phyloP scores from a whole-genome alignment of 2,797 vertebrate genomes.

The Melanotaenia maccullochi region DNA sequence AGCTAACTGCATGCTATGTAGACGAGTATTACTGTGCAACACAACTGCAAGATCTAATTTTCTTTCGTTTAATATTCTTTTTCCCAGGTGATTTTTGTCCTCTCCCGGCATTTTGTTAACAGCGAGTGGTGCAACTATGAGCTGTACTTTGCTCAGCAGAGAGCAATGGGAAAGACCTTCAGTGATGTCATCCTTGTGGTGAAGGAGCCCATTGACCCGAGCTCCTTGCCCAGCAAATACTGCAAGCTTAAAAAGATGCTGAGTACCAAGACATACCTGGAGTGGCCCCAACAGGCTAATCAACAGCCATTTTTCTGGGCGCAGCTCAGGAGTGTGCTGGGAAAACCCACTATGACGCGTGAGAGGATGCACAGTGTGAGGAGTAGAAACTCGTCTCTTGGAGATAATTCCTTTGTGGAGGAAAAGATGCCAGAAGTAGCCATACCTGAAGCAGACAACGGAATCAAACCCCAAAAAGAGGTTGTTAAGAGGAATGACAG shows the following conservation, averaged over 20 bases:
- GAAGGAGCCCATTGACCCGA: conserved; percentile 84
- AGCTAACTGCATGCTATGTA: background rate
- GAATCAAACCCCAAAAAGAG: conserved; percentile 15
- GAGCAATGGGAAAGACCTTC: conserved; percentile 84
- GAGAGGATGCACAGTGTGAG: conserved; percentile 34
- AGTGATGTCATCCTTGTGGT: conserved; percentile 87
- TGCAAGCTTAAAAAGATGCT: conserved; percentile 88
- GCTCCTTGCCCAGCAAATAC: conserved; percentile 86
- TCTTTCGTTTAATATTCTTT: background rate
- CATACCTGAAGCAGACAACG: background rate
- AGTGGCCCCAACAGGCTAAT: conserved; percentile 85
- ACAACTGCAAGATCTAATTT: background rate
- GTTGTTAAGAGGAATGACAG: background rate
- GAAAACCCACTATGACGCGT: conserved; percentile 63
- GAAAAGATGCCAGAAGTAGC: conserved; percentile 2
- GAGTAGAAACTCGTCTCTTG: conserved; percentile 54
- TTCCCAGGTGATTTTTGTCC: conserved; percentile 84
- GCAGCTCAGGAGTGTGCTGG: conserved; percentile 84
- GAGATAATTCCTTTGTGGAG: conserved; percentile 29
- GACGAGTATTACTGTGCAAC: background rate
- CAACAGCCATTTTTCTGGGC: conserved; percentile 88
- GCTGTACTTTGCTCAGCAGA: conserved; percentile 90
- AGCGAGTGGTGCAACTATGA: conserved; percentile 94
- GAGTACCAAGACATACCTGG: conserved; percentile 87
- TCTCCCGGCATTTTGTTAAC: conserved; percentile 87